Conservation (phyloP, 2,113 vertebrate species). For the Gobius niger region DNA sequence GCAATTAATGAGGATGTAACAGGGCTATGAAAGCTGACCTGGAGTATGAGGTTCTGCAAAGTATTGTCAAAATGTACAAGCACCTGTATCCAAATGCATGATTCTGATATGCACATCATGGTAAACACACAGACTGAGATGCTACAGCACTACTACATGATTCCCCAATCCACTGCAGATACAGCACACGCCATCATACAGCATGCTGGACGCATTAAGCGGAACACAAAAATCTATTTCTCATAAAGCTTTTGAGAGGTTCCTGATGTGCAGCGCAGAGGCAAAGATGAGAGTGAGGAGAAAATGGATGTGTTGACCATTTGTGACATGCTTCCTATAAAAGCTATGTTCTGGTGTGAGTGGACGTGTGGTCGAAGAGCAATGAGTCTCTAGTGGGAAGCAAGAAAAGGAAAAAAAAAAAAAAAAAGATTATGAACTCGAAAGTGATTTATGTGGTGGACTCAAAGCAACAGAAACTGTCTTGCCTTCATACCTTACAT, state of each 20-base stretch:
- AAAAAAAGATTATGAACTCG: slow-evolving; percentile 33
- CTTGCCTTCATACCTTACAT: slow-evolving; percentile 71
- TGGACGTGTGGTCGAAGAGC: slow-evolving; percentile 38
- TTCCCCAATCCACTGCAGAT: slow-evolving; percentile 49
- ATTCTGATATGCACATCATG: slow-evolving; percentile 2
- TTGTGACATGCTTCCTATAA: slow-evolving; percentile 55
- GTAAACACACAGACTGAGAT: slow-evolving; percentile 19
- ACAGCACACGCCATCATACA: slow-evolving; percentile 29
- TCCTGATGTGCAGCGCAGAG: slow-evolving; percentile 59
- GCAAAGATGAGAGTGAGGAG: slow-evolving; percentile 36
- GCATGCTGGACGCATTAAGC: slow-evolving; percentile 65
- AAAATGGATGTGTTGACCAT: slow-evolving; percentile 55
- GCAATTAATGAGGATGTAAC: too few species aligned
- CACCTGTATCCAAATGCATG: too few species aligned
- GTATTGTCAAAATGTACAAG: too few species aligned
- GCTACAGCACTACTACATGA: slow-evolving; percentile 13
- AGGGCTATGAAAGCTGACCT: too few species aligned
- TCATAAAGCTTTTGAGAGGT: slow-evolving; percentile 65
- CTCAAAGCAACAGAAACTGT: slow-evolving; percentile 48
- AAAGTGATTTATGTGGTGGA: slow-evolving; percentile 66
- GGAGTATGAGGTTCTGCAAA: too few species aligned
- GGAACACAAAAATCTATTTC: slow-evolving; percentile 68
- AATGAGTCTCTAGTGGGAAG: slow-evolving; percentile 49
- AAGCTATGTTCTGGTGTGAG: slow-evolving; percentile 27
- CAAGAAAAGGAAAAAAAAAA: slow-evolving; percentile 28